Base-by-base conservation (phyloP, 1,140 invertebrate genomes). In the Heliconius eleuchia region DNA sequence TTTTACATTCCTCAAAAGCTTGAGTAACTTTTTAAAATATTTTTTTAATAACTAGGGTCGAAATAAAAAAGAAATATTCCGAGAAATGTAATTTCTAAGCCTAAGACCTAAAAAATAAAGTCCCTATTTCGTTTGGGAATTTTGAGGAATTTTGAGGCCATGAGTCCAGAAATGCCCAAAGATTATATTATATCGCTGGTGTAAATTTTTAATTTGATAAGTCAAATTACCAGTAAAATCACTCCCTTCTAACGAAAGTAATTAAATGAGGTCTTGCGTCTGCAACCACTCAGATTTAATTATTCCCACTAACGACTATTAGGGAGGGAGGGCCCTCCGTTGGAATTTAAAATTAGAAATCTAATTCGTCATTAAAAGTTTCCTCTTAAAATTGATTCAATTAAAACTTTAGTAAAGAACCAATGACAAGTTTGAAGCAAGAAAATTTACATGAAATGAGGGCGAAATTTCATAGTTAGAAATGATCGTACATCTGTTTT, bases 401-500 rank as follows among this genome's bases (percentile, higher is more conserved):
- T 66, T 66, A 30, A 66, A 66, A 66, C 60, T 66, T 66, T 66
- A 66, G 23, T 9, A 30, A 30, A 30, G 60, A 66, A 30, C 27
- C 11, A 66, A 23, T 66, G 60, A 66, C 60, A 66, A 66, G 60
- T 60, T 30, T 23, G 57, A 60, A 60, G 57, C 30, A 60, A 60
- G 57, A 84, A 84, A 88, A 90, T 89, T 89, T 89, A 86, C 84
- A 80, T 80, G 57, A 60, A 73, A 73, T 27, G 70, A 46, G 82
- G 80, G 75, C 46, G 82, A 85, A 91, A 91, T 86, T 91, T 91
- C 87, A 88, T 90, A 92, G 90, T 91, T 91, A 90, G 78, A 66
- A 66, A 13, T 66, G 30, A 66, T 66, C 23, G 11, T 66, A 66
- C 57, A 30, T 27, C 30, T 30, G 3, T 66, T 66, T n/a, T 16